Conservation (phyloP, 2,888 invertebrate species). For the Eupithecia pulchellata region DNA sequence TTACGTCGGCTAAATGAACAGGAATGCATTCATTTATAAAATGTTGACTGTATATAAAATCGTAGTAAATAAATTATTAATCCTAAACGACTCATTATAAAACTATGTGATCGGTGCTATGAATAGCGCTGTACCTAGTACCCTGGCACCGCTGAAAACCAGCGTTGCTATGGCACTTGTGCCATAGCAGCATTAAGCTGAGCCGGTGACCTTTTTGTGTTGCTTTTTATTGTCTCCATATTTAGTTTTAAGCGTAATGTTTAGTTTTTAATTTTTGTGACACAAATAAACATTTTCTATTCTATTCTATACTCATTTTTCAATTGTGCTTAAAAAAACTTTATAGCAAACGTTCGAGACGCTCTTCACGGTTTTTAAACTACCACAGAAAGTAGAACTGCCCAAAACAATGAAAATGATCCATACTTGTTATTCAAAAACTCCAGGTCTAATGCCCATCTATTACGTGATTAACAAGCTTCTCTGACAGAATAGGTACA, state of each 20-base stretch:
- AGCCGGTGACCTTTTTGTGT: too few relatives aligned
- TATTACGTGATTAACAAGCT: slow-evolving; percentile 4
- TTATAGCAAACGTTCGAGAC: neutral
- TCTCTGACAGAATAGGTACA: slow-evolving; percentile 9
- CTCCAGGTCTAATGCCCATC: neutral
- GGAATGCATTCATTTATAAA: neutral
- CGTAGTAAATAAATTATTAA: neutral
- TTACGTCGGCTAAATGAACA: slow-evolving; percentile 51
- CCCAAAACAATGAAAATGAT: neutral
- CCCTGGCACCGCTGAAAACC: too few relatives aligned
- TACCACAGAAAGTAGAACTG: neutral
- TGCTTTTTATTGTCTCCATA: too few relatives aligned
- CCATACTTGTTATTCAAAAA: neutral
- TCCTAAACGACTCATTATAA: neutral
- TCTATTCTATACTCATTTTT: neutral
- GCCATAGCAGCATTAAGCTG: too few relatives aligned
- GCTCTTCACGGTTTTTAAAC: neutral
- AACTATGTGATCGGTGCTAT: too few relatives aligned
- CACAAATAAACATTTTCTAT: too few relatives aligned
- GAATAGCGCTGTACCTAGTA: too few relatives aligned
- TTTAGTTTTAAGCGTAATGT: too few relatives aligned
- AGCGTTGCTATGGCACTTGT: too few relatives aligned
- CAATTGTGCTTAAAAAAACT: neutral
- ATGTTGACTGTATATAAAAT: neutral
- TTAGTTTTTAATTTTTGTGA: too few relatives aligned